These are phyloP conservation scores for Anseranas semipalmata DNA, from an alignment of 2,113 vertebrate genomes.

Conservation along the genomic window DNA sequence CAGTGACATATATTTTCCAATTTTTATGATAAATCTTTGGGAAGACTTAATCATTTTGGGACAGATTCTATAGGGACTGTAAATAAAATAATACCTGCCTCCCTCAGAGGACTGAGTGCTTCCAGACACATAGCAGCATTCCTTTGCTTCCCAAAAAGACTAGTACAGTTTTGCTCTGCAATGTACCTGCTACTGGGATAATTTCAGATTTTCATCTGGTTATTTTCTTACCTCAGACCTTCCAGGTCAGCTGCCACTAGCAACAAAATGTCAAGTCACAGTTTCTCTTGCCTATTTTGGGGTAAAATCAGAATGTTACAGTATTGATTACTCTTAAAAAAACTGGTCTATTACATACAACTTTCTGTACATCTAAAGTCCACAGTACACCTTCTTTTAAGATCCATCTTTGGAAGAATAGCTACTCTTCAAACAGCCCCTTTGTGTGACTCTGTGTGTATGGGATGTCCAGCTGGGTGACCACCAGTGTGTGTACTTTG, in stretches of 20 bases:
- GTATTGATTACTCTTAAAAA: neutral
- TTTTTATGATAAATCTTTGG: neutral
- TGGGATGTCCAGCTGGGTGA: neutral
- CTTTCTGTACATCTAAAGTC: neutral
- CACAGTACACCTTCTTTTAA: neutral
- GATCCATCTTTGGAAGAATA: neutral
- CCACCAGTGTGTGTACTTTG: no score
- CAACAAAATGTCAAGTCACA: neutral
- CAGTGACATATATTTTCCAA: neutral
- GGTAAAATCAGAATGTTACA: neutral
- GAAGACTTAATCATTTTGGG: neutral
- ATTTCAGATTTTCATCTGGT: neutral
- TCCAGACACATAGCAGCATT: neutral
- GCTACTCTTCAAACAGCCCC: neutral
- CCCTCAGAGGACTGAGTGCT: neutral
- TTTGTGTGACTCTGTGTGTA: neutral
- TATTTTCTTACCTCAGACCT: neutral
- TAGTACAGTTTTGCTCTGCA: neutral
- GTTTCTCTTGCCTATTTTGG: neutral
- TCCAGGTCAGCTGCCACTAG: neutral
- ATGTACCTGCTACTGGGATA: neutral
- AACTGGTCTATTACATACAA: neutral
- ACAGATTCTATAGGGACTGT: neutral
- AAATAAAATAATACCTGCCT: neutral
- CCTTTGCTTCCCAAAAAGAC: neutral